Conservation (phyloP, 2,113 vertebrate species). For the Entosphenus tridentatus region DNA sequence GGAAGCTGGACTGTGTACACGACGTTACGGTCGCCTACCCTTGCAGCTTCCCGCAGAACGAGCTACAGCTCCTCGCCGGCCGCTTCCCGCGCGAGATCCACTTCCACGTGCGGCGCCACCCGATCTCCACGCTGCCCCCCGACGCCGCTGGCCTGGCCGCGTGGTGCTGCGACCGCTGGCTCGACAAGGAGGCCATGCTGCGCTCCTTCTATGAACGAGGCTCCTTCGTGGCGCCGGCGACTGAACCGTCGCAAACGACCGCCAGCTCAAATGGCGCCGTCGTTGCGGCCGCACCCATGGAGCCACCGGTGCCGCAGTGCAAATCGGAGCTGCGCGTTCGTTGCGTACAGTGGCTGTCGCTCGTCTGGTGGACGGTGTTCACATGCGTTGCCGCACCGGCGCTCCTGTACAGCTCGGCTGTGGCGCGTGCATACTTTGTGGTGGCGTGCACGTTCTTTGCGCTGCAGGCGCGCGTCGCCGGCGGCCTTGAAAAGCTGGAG, state of each 20-base stretch:
- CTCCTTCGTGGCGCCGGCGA: slow-evolving; percentile 11
- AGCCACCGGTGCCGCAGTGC: slow-evolving; percentile 37
- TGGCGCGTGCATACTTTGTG: slow-evolving; percentile 41
- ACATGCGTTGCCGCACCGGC: slow-evolving; percentile 22
- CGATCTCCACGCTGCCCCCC: slow-evolving; percentile 32
- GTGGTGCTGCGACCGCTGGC: slow-evolving; percentile 74
- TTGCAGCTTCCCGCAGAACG: slow-evolving; percentile 75
- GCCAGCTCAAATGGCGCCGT: background rate
- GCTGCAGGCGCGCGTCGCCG: slow-evolving; percentile 43
- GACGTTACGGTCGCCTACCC: slow-evolving; percentile 91
- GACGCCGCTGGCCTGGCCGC: slow-evolving; percentile 37
- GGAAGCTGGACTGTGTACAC: slow-evolving; percentile 71
- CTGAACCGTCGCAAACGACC: no score
- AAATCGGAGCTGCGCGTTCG: slow-evolving; percentile 63
- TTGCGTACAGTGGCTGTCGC: slow-evolving; percentile 39
- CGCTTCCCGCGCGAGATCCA: slow-evolving; percentile 77
- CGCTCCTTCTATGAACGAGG: slow-evolving; percentile 40
- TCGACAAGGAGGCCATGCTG: slow-evolving; percentile 63
- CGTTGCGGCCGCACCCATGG: background rate
- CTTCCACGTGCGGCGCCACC: slow-evolving; percentile 57
- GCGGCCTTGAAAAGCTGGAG: slow-evolving; percentile 71
- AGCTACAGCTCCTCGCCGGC: slow-evolving; percentile 57
- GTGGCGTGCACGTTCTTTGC: slow-evolving; percentile 29
- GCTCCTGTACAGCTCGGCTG: slow-evolving; percentile 36
- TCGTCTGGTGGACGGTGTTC: slow-evolving; percentile 64